Percentiles rank a stretch among this genome's conserved stretches.
These are phyloP conservation scores for Zaprionus gabonicus DNA, from an alignment of 1,140 invertebrate species.

Conservation along the genomic window DNA sequence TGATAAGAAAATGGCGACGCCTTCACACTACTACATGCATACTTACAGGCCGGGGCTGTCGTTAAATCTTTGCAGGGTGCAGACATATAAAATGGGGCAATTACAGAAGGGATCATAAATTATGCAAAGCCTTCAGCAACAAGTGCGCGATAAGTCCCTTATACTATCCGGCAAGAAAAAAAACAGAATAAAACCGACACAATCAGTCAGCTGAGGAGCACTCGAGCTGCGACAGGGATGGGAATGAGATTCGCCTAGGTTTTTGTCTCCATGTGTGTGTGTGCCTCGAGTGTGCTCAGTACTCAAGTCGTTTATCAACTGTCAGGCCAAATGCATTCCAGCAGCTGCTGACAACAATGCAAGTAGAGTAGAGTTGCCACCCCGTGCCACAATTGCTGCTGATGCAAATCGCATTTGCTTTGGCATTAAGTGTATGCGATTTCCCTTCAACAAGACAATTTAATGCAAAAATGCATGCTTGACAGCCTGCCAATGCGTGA, in stretches of 20 bases:
- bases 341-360: slow-evolving; percentile 57
- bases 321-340: slow-evolving; percentile 70
- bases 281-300: slow-evolving; percentile 36
- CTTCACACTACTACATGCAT: slow-evolving; percentile 26
- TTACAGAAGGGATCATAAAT: slow-evolving; percentile 78
- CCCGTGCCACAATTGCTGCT: not conserved
- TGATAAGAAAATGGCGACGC: slow-evolving; percentile 58
- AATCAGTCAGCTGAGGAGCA: slow-evolving; percentile 59
- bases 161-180: not conserved
- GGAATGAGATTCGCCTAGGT: slow-evolving; percentile 7
- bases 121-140: slow-evolving; percentile 74
- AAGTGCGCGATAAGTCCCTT: slow-evolving; percentile 67
- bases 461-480: slow-evolving; percentile 76
- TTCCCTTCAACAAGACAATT: slow-evolving; percentile 79
- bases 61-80: slow-evolving; percentile 65
- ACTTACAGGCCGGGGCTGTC: slow-evolving; percentile 9
- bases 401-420: slow-evolving; percentile 73
- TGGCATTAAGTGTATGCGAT: slow-evolving; percentile 77
- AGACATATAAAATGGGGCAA: slow-evolving; percentile 79
- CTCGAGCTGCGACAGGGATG: slow-evolving; percentile 53
- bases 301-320: slow-evolving; percentile 78
- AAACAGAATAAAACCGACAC: slow-evolving; percentile 9
- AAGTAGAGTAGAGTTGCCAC: slow-evolving; percentile 34
- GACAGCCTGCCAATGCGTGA: slow-evolving; percentile 69
- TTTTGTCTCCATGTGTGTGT: slow-evolving; percentile 10